Conservation (phyloP, 2,113 vertebrate genomes). For the Lepus europaeus region DNA sequence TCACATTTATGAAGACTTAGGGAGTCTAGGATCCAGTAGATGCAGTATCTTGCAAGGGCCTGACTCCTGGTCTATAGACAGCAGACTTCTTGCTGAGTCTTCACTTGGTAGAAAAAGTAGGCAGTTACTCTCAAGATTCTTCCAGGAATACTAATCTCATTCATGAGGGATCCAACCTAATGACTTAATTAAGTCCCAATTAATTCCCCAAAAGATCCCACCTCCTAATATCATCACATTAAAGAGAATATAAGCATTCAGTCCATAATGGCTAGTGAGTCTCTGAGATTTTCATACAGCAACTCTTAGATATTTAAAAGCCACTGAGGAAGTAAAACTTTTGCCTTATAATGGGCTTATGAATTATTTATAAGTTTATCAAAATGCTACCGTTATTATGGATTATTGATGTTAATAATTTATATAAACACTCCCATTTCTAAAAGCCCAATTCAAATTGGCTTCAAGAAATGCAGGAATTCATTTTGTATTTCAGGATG, state of each 20-base stretch:
- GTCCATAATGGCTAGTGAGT: neutral
- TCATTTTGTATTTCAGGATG: neutral
- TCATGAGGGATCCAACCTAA: neutral
- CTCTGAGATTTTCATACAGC: neutral
- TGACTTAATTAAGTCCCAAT: no score
- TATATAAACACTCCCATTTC: neutral
- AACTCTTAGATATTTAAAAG: conserved; percentile 5
- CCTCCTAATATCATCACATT: neutral
- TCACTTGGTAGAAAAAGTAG: neutral
- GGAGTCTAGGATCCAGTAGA: neutral
- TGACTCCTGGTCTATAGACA: neutral
- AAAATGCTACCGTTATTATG: neutral
- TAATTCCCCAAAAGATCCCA: neutral
- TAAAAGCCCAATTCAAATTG: conserved; percentile 39
- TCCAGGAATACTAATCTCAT: neutral
- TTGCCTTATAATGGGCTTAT: neutral
- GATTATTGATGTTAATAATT: conserved; percentile 3
- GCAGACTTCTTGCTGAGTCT: neutral
- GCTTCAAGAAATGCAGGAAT: neutral
- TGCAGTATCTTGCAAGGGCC: neutral
- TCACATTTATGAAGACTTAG: neutral
- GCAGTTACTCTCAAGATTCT: neutral
- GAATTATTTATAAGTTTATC: neutral
- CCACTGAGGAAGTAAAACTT: neutral
- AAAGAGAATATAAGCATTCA: neutral